Evolutionary conservation across 2,888 invertebrate genomes (phyloP).

Genomic region (Coelopa pilipes): DNA sequence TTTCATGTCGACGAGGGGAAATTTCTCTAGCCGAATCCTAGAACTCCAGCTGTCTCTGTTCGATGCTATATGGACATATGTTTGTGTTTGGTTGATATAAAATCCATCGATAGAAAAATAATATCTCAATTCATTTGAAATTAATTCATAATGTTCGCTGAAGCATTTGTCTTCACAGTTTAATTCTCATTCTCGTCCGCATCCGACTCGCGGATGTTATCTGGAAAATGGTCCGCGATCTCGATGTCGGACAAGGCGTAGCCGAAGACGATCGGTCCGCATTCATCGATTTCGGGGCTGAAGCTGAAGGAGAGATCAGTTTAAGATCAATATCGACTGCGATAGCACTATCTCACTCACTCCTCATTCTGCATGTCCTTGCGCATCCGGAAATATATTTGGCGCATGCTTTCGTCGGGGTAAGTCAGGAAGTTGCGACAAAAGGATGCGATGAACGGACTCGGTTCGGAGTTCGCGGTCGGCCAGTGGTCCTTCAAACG

Average conservation of each 20-base stretch:
- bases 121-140: too few relatives aligned
- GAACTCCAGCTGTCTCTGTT: too few relatives aligned
- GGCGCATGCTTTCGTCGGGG: background rate
- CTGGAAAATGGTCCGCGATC: slow-evolving; percentile 32
- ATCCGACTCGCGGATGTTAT: background rate
- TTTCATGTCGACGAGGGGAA: too few relatives aligned
- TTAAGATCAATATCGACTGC: too few relatives aligned
- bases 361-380: slow-evolving; percentile 23
- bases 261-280: slow-evolving; percentile 21
- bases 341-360: slow-evolving; percentile 16
- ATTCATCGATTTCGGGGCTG: slow-evolving; percentile 1
- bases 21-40: too few relatives aligned
- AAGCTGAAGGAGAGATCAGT: slow-evolving; percentile 14
- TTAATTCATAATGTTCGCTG: too few relatives aligned
- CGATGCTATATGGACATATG: too few relatives aligned
- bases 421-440: slow-evolving; percentile 34
- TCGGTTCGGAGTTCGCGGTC: slow-evolving; percentile 13
- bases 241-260: slow-evolving; percentile 22
- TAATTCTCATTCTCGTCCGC: too few relatives aligned
- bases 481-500: slow-evolving; percentile 30
- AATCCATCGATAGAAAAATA: too few relatives aligned
- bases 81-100: too few relatives aligned
- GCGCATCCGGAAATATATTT: slow-evolving; percentile 25
- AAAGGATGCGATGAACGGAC: slow-evolving; percentile 39
- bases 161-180: too few relatives aligned